Evolutionary conservation across 2,888 invertebrate species (phyloP).

Genomic region (Lucinisca nassula): DNA sequence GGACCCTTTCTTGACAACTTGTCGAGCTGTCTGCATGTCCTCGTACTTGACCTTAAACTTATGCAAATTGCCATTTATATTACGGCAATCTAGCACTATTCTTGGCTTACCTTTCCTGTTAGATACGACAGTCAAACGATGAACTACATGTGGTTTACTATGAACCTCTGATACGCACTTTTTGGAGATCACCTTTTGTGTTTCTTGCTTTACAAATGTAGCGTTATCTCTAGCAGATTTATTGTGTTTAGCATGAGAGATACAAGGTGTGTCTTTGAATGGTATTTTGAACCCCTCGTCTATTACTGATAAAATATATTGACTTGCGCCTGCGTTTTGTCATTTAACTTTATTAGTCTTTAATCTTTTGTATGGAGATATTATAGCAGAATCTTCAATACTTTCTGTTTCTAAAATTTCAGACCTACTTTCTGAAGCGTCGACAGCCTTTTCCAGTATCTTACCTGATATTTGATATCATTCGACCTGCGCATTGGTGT

Average conservation of each 20-base stretch:
- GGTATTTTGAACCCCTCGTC: conserved; percentile 23
- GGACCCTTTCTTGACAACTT: conserved; percentile 19
- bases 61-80: no score
- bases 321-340: neutral
- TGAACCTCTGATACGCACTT: no score
- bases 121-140: no score
- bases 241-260: neutral
- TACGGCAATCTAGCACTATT: no score
- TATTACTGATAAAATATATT: conserved; percentile 20
- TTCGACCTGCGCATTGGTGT: neutral
- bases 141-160: no score
- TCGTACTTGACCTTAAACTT: no score
- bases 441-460: neutral
- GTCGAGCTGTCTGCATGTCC: conserved; percentile 30
- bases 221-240: conserved; percentile 7
- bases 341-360: neutral
- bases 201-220: neutral
- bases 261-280: neutral
- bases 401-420: no score
- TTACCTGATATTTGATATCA: neutral
- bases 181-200: neutral
- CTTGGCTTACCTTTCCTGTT: no score
- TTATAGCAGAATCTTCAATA: neutral
- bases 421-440: neutral
- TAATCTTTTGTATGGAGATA: neutral